Conservation (phyloP, 2,113 vertebrate genomes). For the Felis catus region F.catus_Fca126_mat1.0 CM031419.1:48373001-48373500, state of each 20-base stretch:
- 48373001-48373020: neutral
- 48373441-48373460: neutral
- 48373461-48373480: neutral
- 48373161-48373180: neutral
- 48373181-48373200: slow-evolving; percentile 12
- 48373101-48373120: neutral
- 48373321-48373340: neutral
- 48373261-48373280: neutral
- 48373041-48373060: neutral
- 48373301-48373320: neutral
- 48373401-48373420: neutral
- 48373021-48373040: neutral
- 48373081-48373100: neutral
- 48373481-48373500: neutral
- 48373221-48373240: neutral
- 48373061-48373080: neutral
- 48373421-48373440: neutral
- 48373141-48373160: neutral
- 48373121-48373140: neutral
- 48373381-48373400: neutral
- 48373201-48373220: neutral
- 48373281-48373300: neutral
- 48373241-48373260: neutral
- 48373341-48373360: neutral
- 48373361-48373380: neutral